Conservation (phyloP, 2,888 invertebrate genomes). For the Julus scandinavius region DNA sequence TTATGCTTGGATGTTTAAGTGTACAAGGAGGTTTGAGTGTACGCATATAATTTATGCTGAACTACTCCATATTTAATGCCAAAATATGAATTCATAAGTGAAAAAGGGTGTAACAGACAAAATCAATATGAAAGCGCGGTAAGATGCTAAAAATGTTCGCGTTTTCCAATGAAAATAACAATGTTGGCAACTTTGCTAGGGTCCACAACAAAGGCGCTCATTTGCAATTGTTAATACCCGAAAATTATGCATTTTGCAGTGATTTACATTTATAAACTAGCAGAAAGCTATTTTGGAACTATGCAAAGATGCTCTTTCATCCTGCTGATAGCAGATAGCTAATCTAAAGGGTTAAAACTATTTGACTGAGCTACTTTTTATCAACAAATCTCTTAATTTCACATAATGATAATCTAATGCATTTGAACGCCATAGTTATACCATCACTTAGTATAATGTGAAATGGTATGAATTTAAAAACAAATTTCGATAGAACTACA, state of each 20-base stretch:
- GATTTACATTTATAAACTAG: slow-evolving; percentile 7
- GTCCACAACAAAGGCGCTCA: not conserved
- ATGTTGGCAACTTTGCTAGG: not conserved
- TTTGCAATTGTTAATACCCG: not conserved
- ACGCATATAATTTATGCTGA: not conserved
- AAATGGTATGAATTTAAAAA: not conserved
- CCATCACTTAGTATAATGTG: not conserved
- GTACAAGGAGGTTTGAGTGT: not conserved
- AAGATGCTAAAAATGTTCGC: not conserved
- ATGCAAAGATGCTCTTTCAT: not conserved
- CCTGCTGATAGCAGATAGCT: not conserved
- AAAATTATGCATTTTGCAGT: not conserved
- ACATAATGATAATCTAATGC: not conserved
- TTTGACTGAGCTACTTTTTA: not conserved
- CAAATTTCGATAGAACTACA: not conserved
- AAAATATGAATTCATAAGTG: slow-evolving; percentile 17
- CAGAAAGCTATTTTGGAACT: not conserved
- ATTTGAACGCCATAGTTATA: not conserved
- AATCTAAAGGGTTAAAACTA: not conserved
- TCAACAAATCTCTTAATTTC: not conserved
- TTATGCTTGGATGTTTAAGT: no score
- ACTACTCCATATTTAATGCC: slow-evolving; percentile 33
- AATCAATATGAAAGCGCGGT: slow-evolving; percentile 7
- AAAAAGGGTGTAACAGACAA: slow-evolving; percentile 17
- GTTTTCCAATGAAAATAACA: slow-evolving; percentile 8